These are phyloP conservation scores for Psilopogon haemacephalus DNA, from an alignment of 2,113 vertebrate genomes.

Conservation along the genomic window DNA sequence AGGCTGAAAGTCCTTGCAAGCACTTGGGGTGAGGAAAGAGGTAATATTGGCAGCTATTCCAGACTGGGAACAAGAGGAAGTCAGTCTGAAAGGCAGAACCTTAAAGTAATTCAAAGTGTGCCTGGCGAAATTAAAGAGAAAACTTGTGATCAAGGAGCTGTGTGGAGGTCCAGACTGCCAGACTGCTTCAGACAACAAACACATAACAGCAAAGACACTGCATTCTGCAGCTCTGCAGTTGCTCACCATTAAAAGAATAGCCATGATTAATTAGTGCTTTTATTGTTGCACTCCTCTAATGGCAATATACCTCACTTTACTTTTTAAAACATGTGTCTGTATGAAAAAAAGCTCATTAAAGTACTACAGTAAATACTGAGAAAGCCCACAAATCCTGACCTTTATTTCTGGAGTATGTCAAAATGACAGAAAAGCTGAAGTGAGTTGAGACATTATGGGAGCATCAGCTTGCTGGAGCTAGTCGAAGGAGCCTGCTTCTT, in stretches of 20 bases:
- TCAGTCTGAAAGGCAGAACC: neutral
- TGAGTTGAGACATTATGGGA: neutral
- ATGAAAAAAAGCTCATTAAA: neutral
- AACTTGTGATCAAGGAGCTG: neutral
- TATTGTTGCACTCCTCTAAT: neutral
- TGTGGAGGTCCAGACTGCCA: neutral
- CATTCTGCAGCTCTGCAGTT: neutral
- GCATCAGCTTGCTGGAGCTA: neutral
- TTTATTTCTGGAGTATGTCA: neutral
- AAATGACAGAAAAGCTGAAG: neutral
- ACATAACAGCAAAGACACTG: neutral
- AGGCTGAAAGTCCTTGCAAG: neutral
- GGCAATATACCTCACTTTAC: neutral
- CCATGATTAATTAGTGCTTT: neutral
- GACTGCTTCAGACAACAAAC: fast-evolving
- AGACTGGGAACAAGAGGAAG: neutral
- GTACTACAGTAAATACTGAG: neutral
- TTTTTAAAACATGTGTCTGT: neutral
- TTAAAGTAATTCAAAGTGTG: neutral
- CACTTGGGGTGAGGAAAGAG: neutral
- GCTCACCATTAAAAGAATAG: neutral
- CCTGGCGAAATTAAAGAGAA: neutral
- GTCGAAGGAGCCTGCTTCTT: neutral
- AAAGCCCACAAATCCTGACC: neutral
- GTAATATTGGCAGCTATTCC: neutral